A percentile compares a stretch with the other conserved stretches of the same genome.
These are phyloP conservation scores for Nyctibius grandis DNA, from an alignment of 2,797 vertebrate species.

Conservation along the genomic window DNA sequence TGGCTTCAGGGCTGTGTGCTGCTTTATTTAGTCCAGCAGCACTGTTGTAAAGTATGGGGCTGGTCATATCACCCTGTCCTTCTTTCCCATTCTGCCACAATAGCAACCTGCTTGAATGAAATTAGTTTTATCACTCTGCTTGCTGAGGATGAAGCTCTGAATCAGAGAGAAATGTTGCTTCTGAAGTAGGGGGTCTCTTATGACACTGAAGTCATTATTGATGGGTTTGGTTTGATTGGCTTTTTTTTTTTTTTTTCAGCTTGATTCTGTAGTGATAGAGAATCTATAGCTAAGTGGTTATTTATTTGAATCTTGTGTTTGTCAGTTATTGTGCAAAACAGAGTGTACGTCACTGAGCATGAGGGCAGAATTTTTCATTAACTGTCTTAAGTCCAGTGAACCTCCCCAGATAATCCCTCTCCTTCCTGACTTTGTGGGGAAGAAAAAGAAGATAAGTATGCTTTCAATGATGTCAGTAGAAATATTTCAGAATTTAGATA, in stretches of 20 bases:
- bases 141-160: background rate
- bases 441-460: background rate
- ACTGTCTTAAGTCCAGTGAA: background rate
- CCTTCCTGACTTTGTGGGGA: background rate
- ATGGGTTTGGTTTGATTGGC: background rate
- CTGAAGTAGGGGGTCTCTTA: background rate
- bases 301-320: background rate
- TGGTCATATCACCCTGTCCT: background rate
- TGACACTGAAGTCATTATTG: background rate
- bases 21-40: background rate
- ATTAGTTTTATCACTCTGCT: background rate
- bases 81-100: background rate
- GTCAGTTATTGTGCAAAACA: background rate
- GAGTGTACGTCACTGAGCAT: background rate
- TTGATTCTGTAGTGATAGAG: background rate
- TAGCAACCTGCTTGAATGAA: background rate
- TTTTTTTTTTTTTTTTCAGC: background rate
- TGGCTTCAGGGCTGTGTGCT: background rate
- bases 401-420: background rate
- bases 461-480: background rate
- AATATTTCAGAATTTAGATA: background rate
- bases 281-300: background rate
- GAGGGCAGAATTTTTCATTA: background rate
- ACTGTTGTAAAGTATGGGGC: background rate
- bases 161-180: background rate